Percentiles rank a stretch among this genome's conserved stretches.
These are phyloP conservation scores for Epistrophe eligans DNA, from an alignment of 2,888 invertebrate genomes.

Conservation along the genomic window DNA sequence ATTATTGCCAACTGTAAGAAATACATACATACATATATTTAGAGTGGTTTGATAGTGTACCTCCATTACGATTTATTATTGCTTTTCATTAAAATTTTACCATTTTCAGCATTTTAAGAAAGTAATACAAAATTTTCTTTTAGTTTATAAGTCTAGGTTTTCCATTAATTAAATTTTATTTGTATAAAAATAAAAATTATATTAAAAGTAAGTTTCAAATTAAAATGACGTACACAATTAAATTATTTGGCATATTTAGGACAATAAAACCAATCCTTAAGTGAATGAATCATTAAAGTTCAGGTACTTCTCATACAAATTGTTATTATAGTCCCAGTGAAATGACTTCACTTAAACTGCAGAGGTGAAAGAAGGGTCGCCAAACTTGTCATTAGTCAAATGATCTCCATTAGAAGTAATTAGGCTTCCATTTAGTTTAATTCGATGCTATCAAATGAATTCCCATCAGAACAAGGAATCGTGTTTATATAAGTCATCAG, in stretches of 20 bases:
- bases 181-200: too few species aligned
- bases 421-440: constrained; percentile 70
- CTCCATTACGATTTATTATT: too few species aligned
- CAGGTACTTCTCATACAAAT: constrained; percentile 56
- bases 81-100: too few species aligned
- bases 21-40: not conserved
- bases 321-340: constrained; percentile 38
- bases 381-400: constrained; percentile 68
- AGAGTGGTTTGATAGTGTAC: too few species aligned
- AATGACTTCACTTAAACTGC: constrained; percentile 48
- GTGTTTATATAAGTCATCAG: constrained; percentile 73
- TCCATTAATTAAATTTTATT: too few species aligned
- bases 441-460: constrained; percentile 73
- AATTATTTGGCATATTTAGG: not conserved
- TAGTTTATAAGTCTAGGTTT: too few species aligned
- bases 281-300: constrained; percentile 65
- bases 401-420: constrained; percentile 73
- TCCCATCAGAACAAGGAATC: constrained; percentile 65
- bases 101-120: too few species aligned
- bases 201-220: too few species aligned
- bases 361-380: constrained; percentile 13
- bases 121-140: too few species aligned
- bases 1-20: not conserved
- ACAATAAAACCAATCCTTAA: constrained; percentile 45
- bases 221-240: too few species aligned